Evolutionary conservation across 2,797 vertebrate species (phyloP).

Genomic region (Trematomus bernacchii): DNA sequence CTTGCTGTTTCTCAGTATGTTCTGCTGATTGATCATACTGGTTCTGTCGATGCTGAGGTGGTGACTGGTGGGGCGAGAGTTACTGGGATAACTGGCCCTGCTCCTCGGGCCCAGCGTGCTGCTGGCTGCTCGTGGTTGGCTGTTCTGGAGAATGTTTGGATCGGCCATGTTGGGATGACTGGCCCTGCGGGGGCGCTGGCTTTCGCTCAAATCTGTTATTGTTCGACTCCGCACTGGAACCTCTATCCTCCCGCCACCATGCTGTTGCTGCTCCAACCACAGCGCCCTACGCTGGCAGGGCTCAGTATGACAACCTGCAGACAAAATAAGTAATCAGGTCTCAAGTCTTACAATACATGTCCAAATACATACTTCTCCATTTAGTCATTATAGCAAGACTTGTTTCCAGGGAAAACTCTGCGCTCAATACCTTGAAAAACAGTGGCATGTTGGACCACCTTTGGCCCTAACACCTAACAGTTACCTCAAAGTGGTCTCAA

Average conservation of each 20-base stretch:
- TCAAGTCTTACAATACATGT: neutral
- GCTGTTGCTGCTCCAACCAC: conserved; percentile 75
- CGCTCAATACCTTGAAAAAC: neutral
- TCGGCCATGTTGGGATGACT: conserved; percentile 74
- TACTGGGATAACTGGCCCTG: conserved; percentile 75
- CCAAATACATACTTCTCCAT: neutral
- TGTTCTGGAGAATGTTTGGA: conserved; percentile 30
- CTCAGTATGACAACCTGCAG: conserved; percentile 77
- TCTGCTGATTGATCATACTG: conserved; percentile 53
- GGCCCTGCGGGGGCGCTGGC: conserved; percentile 66
- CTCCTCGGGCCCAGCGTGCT: conserved; percentile 53
- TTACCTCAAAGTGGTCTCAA: neutral
- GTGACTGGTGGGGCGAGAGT: conserved; percentile 49
- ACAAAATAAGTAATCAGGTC: neutral
- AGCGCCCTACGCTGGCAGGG: conserved; percentile 80
- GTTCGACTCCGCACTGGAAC: conserved; percentile 73
- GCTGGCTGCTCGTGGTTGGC: conserved; percentile 16
- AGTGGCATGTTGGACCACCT: neutral
- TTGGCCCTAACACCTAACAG: neutral
- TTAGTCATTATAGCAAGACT: neutral
- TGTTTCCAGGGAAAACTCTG: neutral
- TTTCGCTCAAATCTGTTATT: conserved; percentile 72
- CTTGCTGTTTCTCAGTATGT: conserved; percentile 37
- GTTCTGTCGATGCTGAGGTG: conserved; percentile 59
- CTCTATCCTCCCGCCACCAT: conserved; percentile 44